Percentiles rank a stretch among this genome's conserved stretches.
Evolutionary conservation across 2,888 invertebrate genomes (phyloP).

Genomic region (Thereva nobilitata): DNA sequence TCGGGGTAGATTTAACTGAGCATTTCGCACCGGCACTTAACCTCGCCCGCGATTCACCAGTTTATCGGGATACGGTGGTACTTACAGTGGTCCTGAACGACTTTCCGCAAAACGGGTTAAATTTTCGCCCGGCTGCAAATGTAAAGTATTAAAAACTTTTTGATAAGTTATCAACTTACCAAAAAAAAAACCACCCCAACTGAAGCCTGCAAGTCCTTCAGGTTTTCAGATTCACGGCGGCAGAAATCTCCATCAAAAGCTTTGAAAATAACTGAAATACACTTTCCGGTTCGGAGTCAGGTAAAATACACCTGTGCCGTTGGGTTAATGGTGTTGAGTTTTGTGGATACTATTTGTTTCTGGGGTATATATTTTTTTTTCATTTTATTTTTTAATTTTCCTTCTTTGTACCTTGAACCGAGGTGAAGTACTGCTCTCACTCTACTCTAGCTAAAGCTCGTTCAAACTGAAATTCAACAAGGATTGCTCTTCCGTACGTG

Average conservation of each 20-base stretch:
- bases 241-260: no score
- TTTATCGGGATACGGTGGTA: no score
- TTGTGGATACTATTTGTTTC: slow-evolving; percentile 14
- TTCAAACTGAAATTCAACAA: slow-evolving; percentile 2
- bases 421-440: slow-evolving; percentile 11
- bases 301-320: slow-evolving; percentile 19
- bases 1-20: no score
- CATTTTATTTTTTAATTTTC: slow-evolving; percentile 5
- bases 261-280: no score
- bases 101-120: slow-evolving; percentile 11
- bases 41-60: no score
- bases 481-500: slow-evolving; percentile 13
- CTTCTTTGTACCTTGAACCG: slow-evolving; percentile 4
- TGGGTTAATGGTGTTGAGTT: not conserved
- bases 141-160: slow-evolving; percentile 21
- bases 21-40: no score
- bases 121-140: slow-evolving; percentile 17
- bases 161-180: slow-evolving; percentile 28
- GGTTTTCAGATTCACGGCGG: no score
- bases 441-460: slow-evolving; percentile 10
- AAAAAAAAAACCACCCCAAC: no score
- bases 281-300: not conserved
- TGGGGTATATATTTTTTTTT: not conserved
- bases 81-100: not conserved
- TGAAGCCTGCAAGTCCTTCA: no score